Conservation (phyloP, 2,888 invertebrate genomes). For the Tetragonisca angustula region DNA sequence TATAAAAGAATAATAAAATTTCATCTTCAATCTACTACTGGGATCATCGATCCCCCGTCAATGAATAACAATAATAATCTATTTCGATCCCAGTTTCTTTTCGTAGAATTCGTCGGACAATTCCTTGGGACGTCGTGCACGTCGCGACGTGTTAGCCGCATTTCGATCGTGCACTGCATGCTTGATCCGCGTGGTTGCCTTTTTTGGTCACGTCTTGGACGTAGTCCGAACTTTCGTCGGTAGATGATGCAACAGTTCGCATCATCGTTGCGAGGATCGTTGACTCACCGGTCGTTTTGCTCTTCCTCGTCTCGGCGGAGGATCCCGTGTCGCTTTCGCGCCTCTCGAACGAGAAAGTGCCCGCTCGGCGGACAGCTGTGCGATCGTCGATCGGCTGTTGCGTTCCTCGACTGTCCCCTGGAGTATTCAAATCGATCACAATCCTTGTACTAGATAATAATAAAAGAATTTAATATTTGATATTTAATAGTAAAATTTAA, state of each 20-base stretch:
- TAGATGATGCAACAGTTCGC: conserved; percentile 45
- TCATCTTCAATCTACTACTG: too few species aligned
- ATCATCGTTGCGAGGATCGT: conserved; percentile 48
- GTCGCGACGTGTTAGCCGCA: conserved; percentile 14
- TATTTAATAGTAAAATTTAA: too few species aligned
- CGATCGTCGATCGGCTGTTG: background rate
- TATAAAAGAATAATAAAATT: too few species aligned
- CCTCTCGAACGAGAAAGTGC: background rate
- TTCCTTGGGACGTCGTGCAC: background rate
- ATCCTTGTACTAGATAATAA: background rate
- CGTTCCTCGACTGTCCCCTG: background rate
- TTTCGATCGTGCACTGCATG: conserved; percentile 32
- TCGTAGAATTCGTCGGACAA: background rate
- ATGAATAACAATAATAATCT: background rate
- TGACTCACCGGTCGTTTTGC: conserved; percentile 46
- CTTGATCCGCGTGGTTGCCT: conserved; percentile 38
- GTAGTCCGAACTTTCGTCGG: conserved; percentile 49
- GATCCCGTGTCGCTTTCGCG: conserved; percentile 21
- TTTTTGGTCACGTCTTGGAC: conserved; percentile 57
- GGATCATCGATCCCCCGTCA: conserved; percentile 2
- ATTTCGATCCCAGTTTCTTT: too few species aligned
- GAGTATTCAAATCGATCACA: background rate
- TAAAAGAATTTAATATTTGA: too few species aligned
- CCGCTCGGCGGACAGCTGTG: background rate
- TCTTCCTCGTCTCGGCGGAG: conserved; percentile 17